These are phyloP conservation scores for Plagiodera versicolora DNA, from an alignment of 2,888 invertebrate genomes.

Conservation along the genomic window DNA sequence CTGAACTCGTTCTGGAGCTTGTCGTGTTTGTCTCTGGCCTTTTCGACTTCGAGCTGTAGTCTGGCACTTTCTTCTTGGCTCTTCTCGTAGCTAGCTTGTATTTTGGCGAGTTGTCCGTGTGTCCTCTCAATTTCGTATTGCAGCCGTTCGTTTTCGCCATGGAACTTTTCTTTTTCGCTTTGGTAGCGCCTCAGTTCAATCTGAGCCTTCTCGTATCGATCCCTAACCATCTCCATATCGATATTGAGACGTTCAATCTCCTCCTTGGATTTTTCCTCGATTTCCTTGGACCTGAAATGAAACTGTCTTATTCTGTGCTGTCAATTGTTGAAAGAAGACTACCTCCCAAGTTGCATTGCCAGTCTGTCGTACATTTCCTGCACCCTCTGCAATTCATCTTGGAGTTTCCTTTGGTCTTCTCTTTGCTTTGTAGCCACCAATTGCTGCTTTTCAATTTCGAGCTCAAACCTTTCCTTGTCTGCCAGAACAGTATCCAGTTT, in stretches of 20 bases:
- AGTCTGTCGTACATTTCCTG: conserved; percentile 90
- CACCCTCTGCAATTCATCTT: conserved; percentile 81
- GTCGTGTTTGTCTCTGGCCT: conserved; percentile 89
- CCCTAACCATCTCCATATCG: conserved; percentile 85
- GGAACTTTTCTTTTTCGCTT: conserved; percentile 83
- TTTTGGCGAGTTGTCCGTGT: conserved; percentile 83
- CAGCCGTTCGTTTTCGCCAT: conserved; percentile 80
- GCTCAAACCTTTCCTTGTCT: conserved; percentile 81
- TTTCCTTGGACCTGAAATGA: conserved; percentile 73
- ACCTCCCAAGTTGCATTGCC: conserved; percentile 71
- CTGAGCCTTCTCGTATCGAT: conserved; percentile 86
- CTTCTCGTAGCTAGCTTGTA: conserved; percentile 66
- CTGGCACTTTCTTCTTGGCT: conserved; percentile 76
- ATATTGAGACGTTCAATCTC: conserved; percentile 75
- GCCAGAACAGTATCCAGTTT: conserved; percentile 86
- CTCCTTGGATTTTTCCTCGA: conserved; percentile 88
- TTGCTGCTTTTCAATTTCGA: conserved; percentile 84
- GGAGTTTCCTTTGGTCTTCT: conserved; percentile 83
- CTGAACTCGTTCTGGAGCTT: conserved; percentile 80
- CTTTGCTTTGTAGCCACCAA: conserved; percentile 77
- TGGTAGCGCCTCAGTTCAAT: conserved; percentile 80
- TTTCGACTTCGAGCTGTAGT: conserved; percentile 84
- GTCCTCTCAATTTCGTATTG: conserved; percentile 86
- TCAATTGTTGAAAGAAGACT: not conserved
- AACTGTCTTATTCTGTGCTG: not conserved